Base-by-base conservation (phyloP, 2,888 invertebrate species). In the Archaeoteleia sp. region DNA sequence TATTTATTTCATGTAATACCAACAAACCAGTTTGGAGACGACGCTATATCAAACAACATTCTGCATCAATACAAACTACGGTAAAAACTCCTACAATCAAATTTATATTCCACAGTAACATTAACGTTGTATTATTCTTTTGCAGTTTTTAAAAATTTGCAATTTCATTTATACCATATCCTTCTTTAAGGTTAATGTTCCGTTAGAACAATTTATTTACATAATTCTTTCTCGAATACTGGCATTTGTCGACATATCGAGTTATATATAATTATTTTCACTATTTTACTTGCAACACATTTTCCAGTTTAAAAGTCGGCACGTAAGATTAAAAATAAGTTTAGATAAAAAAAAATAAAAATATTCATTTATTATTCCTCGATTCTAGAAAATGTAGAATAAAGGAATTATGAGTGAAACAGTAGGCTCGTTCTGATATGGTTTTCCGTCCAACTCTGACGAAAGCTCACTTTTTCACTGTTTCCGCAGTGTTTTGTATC, bases 381-480 rank as follows among this genome's bases (percentile, higher is more conserved):
- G 42, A 43, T 2, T 49, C 48, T 29, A 57, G 57, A 61, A 70
- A 76, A 75, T 75, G 73, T 76, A 76, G 72, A 75, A 79, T 73
- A 54, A 72, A 71, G 57, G 65, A 75, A 70, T 70, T 79, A 67
- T 70, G 46, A 53, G 71, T 73, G 67, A 78, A 72, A 77, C 65
- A 68, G 75, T 79, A 79, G 80, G 74, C 76, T 79, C 73, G 73
- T 80, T 78, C 73, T 80, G 80, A 82, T 81, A 82, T 82, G 82
- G 69, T 77, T 68, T 25, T 29, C 29, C 37, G 46, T 29, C 48
- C 9, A 5, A 12, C 12, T 30, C 45, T 43, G 29, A 45, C 32
- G 45, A 51, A 40, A 51, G 23, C 49, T 60, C 49, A 71, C 51
- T 55, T 69, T 71, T 60, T 46, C 23, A 66, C 32, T 14, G 46